phyloP scores from a whole-genome alignment of 2,113 vertebrate species.

The Melanerpes formicivorus region DNA sequence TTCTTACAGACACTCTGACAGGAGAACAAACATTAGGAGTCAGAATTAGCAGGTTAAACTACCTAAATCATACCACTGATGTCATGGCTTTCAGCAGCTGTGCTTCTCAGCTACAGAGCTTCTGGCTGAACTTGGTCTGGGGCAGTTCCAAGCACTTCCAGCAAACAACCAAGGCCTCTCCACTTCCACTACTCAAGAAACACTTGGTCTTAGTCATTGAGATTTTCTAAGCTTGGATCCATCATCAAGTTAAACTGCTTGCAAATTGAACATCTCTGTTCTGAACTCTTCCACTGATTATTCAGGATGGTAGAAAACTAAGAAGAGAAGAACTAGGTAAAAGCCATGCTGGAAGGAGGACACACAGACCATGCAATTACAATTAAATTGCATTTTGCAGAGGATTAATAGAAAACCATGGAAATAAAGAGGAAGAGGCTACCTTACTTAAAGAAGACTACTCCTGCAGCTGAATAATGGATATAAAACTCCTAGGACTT shows the following conservation, averaged over 20 bases:
- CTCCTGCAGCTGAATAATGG: not conserved
- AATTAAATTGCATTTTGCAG: not conserved
- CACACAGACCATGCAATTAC: rapidly evolving
- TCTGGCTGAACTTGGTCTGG: not conserved
- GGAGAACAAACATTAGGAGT: not conserved
- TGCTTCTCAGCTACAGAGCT: not conserved
- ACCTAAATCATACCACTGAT: not conserved
- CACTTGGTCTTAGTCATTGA: not conserved
- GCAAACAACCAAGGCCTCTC: not conserved
- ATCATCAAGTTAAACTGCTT: not conserved
- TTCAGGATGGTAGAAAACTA: not conserved
- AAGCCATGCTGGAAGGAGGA: not conserved
- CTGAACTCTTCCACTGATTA: not conserved
- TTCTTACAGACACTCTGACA: not conserved
- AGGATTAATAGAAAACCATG: not conserved
- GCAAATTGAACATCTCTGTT: not conserved
- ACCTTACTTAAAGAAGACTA: not conserved
- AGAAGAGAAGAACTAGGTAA: not conserved
- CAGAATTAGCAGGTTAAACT: not conserved
- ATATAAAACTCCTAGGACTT: not conserved
- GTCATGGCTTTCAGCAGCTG: not conserved
- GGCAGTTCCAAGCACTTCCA: not conserved
- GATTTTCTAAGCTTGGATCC: not conserved
- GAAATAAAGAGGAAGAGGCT: not conserved
- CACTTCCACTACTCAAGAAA: not conserved